Percentiles rank a stretch among this genome's conserved stretches.
phyloP scores from a whole-genome alignment of 2,797 vertebrate species.

The Neoniphon sammara region DNA sequence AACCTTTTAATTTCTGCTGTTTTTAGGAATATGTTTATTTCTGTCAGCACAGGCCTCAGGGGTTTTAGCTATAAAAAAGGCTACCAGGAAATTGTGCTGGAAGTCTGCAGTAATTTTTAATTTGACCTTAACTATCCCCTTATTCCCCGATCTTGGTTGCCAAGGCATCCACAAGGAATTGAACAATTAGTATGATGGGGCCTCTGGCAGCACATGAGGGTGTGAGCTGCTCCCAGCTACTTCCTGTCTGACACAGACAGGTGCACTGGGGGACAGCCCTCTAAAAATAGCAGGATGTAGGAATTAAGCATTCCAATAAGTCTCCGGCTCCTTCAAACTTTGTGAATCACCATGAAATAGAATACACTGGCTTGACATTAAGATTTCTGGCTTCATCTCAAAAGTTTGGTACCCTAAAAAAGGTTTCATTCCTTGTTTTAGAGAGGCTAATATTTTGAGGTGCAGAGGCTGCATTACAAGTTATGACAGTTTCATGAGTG shows the following conservation, averaged over 20 bases:
- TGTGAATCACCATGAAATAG: slow-evolving; percentile 25
- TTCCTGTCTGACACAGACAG: slow-evolving; percentile 76
- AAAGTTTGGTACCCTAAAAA: slow-evolving; percentile 21
- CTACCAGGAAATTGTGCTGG: slow-evolving; percentile 26
- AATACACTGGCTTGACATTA: neutral
- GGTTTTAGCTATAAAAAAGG: slow-evolving; percentile 28
- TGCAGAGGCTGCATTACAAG: slow-evolving; percentile 17
- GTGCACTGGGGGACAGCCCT: slow-evolving; percentile 63
- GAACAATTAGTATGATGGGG: slow-evolving; percentile 72
- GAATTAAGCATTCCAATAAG: slow-evolving; percentile 48
- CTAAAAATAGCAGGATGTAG: slow-evolving; percentile 72
- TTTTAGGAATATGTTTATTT: slow-evolving; percentile 13
- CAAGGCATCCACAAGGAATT: slow-evolving; percentile 66
- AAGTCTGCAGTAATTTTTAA: slow-evolving; percentile 52
- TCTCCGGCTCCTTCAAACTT: slow-evolving; percentile 39
- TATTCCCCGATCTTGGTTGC: slow-evolving; percentile 53
- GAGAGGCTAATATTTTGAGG: slow-evolving; percentile 40
- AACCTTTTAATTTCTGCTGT: neutral
- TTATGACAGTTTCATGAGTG: slow-evolving; percentile 42
- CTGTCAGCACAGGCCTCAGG: slow-evolving; percentile 4
- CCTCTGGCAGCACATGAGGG: slow-evolving; percentile 61
- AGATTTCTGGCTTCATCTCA: slow-evolving; percentile 6
- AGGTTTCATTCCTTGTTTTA: neutral
- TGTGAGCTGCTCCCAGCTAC: slow-evolving; percentile 65
- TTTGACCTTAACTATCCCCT: slow-evolving; percentile 63